Conservation (phyloP, 2,888 invertebrate species). For the Anticlea derivata region DNA sequence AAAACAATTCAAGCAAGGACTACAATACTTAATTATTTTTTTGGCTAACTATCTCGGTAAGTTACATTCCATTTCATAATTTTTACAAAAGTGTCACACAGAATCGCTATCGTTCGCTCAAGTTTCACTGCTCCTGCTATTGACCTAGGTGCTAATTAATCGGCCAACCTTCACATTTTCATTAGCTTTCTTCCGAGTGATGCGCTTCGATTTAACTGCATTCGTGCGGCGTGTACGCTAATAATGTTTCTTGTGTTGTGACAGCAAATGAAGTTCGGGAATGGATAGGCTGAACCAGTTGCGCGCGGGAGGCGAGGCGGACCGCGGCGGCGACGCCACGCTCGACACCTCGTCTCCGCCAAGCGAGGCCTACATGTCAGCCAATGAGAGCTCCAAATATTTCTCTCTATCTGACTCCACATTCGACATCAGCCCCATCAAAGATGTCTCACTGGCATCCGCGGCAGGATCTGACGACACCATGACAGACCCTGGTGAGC, state of each 20-base stretch:
- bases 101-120: conserved; percentile 74
- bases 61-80: conserved; percentile 41
- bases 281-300: conserved; percentile 80
- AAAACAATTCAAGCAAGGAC: conserved; percentile 32
- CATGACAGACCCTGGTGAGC: conserved; percentile 51
- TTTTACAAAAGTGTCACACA: conserved; percentile 69
- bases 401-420: conserved; percentile 74
- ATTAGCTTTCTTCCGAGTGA: conserved; percentile 54
- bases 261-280: conserved; percentile 76
- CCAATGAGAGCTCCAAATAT: conserved; percentile 74
- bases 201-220: conserved; percentile 35
- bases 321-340: conserved; percentile 64
- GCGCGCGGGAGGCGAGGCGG: conserved; percentile 49
- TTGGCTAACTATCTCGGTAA: conserved; percentile 43
- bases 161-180: conserved; percentile 68
- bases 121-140: conserved; percentile 78
- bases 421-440: conserved; percentile 64
- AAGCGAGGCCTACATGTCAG: conserved; percentile 72
- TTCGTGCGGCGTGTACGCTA: conserved; percentile 35
- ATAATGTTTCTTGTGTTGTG: conserved; percentile 52
- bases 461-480: conserved; percentile 48
- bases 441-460: conserved; percentile 58
- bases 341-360: conserved; percentile 67
- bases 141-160: conserved; percentile 78
- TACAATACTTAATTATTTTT: conserved; percentile 32